Conservation (phyloP, 2,113 vertebrate species). For the Panurus biarmicus region DNA sequence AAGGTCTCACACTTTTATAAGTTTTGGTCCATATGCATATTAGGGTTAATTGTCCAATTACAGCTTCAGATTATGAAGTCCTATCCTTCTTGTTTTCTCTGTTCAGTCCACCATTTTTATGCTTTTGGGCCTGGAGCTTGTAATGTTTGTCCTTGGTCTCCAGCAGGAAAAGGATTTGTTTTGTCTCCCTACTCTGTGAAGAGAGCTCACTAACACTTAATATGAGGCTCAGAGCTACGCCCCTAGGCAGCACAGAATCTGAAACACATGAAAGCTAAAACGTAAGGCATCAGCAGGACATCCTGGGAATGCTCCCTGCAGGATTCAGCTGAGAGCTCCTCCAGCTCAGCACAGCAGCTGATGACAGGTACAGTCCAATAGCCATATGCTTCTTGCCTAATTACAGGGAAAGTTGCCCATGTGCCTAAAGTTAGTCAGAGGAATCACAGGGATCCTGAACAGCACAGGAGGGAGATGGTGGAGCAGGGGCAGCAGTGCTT, state of each 20-base stretch:
- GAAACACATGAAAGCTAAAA: not conserved
- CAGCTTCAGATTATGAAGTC: not conserved
- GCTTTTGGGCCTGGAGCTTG: not conserved
- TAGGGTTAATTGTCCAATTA: not conserved
- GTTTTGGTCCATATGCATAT: not conserved
- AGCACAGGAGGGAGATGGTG: not conserved
- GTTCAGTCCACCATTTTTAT: not conserved
- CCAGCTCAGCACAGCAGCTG: not conserved
- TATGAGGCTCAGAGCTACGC: not conserved
- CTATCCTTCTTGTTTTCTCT: not conserved
- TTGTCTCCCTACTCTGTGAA: not conserved
- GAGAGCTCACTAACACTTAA: not conserved
- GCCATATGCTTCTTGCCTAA: not conserved
- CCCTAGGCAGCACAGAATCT: not conserved
- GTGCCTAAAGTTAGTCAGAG: not conserved
- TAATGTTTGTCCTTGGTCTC: not conserved
- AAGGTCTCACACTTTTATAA: not conserved
- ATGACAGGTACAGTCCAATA: not conserved
- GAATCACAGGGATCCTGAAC: not conserved
- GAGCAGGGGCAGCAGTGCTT: not conserved
- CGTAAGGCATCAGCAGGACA: not conserved
- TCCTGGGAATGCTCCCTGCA: not conserved
- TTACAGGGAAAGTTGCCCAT: not conserved
- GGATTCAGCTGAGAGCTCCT: not conserved
- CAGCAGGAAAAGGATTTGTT: not conserved